Evolutionary conservation across 2,888 invertebrate species (phyloP).

Genomic region (Mimachlamys varia): DNA sequence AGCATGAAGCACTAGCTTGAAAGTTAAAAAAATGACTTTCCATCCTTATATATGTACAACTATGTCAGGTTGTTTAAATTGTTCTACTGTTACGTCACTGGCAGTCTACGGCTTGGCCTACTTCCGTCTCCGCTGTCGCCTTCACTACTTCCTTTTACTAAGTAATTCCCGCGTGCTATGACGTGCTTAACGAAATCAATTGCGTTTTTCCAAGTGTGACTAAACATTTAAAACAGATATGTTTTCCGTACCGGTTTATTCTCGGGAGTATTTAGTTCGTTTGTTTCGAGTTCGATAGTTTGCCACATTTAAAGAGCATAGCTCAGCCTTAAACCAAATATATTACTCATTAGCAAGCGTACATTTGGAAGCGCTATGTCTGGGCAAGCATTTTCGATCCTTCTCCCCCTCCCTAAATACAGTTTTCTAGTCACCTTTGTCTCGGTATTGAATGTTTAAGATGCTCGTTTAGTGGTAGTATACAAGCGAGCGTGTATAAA

Average conservation of each 20-base stretch:
- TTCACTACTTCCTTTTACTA: neutral
- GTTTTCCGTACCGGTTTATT: neutral
- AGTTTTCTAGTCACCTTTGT: neutral
- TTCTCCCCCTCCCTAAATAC: neutral
- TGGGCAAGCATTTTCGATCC: neutral
- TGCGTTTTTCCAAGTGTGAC: neutral
- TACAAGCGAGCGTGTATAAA: neutral
- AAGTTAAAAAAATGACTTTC: too few species aligned
- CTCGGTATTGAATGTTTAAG: neutral
- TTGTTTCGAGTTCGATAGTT: neutral
- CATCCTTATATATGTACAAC: too few species aligned
- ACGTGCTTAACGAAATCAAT: neutral
- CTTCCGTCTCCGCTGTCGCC: neutral
- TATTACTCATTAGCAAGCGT: neutral
- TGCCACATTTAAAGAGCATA: conserved; percentile 23
- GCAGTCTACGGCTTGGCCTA: neutral
- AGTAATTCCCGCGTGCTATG: neutral
- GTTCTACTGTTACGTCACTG: too few species aligned
- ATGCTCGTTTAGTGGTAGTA: neutral
- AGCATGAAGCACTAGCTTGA: too few species aligned
- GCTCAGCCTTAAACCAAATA: neutral
- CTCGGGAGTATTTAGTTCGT: neutral
- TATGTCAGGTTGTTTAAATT: too few species aligned
- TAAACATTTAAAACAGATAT: conserved; percentile 14
- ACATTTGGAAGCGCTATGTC: neutral